These are phyloP conservation scores for Heliconius congener DNA, from an alignment of 1,140 invertebrate genomes.

Conservation along the genomic window DNA sequence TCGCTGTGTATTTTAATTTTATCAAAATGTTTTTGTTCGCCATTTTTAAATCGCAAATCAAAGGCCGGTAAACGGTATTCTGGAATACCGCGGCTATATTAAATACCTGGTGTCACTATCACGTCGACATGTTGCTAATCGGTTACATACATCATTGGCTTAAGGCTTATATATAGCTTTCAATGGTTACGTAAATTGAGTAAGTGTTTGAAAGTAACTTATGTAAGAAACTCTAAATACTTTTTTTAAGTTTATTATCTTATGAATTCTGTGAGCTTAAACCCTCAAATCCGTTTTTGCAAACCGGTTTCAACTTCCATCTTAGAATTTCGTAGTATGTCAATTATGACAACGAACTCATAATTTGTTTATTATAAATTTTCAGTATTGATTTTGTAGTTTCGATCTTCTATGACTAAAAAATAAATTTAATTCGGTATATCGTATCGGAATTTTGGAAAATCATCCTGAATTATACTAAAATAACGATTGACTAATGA, in stretches of 20 bases:
- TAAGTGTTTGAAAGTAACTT: not conserved
- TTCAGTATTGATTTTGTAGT: not conserved
- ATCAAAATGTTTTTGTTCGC: slow-evolving; percentile 33
- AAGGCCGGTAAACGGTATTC: slow-evolving; percentile 29
- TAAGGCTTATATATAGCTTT: not conserved
- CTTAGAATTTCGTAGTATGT: not conserved
- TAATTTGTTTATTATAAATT: not conserved
- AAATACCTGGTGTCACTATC: slow-evolving; percentile 10
- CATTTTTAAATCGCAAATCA: slow-evolving; percentile 35
- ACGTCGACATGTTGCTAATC: not conserved
- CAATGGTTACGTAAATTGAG: not conserved
- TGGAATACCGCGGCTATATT: slow-evolving; percentile 37
- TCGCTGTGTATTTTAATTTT: slow-evolving; percentile 40
- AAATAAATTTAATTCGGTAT: no score
- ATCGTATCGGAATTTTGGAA: no score
- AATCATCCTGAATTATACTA: no score
- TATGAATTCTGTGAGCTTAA: not conserved
- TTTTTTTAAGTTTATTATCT: not conserved
- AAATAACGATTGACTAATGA: not conserved
- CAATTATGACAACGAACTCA: not conserved
- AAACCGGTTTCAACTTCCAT: slow-evolving; percentile 3
- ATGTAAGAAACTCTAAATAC: not conserved
- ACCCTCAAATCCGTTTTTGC: not conserved
- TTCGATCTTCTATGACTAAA: no score
- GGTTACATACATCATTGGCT: not conserved